Conservation (phyloP, 2,113 vertebrate species). For the Pedetes capensis region DNA sequence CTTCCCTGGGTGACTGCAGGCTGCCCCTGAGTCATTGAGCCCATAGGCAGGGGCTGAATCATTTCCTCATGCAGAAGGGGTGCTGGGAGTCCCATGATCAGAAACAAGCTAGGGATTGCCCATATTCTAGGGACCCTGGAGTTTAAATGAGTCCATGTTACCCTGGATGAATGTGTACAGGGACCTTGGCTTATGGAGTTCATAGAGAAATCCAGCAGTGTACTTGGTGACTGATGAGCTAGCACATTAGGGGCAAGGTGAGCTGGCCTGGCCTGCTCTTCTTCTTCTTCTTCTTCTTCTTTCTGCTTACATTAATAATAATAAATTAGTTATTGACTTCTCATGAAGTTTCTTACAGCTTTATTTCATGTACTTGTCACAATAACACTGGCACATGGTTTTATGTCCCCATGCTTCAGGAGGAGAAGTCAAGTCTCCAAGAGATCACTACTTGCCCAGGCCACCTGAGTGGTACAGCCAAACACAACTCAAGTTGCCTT, state of each 20-base stretch:
- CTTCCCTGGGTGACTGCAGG: not conserved
- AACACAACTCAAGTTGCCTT: not conserved
- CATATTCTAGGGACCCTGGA: not conserved
- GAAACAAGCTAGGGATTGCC: not conserved
- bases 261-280: not conserved
- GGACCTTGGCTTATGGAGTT: not conserved
- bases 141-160: not conserved
- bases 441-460: too few species aligned
- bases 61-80: not conserved
- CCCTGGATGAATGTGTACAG: not conserved
- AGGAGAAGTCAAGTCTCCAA: not conserved
- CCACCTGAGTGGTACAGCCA: not conserved
- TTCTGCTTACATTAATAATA: not conserved
- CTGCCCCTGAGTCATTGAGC: not conserved
- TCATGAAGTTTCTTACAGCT: not conserved
- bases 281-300: too few species aligned
- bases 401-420: not conserved
- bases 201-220: not conserved
- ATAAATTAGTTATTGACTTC: not conserved
- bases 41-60: not conserved
- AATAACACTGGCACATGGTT: not conserved
- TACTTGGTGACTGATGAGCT: not conserved
- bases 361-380: not conserved
- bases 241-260: not conserved
- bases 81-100: not conserved